Conservation (phyloP, 2,113 vertebrate genomes). For the Rhynchopsitta pachyrhyncha region DNA sequence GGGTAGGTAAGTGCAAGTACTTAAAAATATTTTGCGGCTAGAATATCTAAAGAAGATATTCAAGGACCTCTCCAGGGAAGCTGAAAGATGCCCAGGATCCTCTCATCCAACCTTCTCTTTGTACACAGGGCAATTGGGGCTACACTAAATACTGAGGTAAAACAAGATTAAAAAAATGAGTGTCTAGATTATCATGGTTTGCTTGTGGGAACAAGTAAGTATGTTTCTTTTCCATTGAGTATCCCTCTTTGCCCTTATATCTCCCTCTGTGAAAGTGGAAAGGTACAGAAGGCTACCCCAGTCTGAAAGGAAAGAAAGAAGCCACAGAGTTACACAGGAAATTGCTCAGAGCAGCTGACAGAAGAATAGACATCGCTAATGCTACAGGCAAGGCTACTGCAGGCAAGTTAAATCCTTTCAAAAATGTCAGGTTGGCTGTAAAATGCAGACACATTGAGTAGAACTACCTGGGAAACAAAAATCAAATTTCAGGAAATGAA, state of each 20-base stretch:
- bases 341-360: background rate
- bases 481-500: background rate
- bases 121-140: background rate
- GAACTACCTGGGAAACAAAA: background rate
- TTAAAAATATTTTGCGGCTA: background rate
- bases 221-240: background rate
- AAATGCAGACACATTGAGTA: background rate
- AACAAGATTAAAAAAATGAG: background rate
- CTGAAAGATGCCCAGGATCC: background rate
- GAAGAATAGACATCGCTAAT: background rate
- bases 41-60: background rate
- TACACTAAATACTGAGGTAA: background rate
- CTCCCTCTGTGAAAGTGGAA: background rate
- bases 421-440: background rate
- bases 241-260: background rate
- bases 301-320: background rate
- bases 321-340: background rate
- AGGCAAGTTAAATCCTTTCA: background rate
- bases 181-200: background rate
- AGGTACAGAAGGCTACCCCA: background rate
- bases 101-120: background rate
- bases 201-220: background rate
- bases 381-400: background rate
- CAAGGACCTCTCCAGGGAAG: background rate
- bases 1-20: background rate